phyloP scores from a whole-genome alignment of 2,113 vertebrate genomes.

The Saguinus midas region DNA sequence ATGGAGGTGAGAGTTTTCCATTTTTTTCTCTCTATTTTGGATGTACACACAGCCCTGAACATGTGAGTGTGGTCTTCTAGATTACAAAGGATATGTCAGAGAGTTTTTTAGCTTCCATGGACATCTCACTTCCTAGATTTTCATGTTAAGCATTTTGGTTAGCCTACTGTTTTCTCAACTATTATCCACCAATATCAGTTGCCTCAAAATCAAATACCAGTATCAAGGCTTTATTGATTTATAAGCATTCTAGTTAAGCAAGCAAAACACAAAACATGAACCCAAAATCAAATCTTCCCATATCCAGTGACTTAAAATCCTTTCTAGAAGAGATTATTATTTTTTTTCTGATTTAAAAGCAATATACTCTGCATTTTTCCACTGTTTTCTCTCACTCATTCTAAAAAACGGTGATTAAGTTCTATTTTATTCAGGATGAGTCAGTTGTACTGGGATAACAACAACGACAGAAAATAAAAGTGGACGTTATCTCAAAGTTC shows the following conservation, averaged over 20 bases:
- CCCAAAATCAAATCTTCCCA: neutral
- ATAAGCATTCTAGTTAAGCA: neutral
- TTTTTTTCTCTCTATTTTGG: neutral
- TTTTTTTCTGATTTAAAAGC: neutral
- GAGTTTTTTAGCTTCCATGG: neutral
- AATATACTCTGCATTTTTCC: neutral
- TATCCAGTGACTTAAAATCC: neutral
- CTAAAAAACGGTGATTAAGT: neutral
- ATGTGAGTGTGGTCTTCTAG: neutral
- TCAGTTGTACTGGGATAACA: neutral
- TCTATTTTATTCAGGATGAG: neutral
- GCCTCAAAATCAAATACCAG: neutral
- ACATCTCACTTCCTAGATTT: neutral
- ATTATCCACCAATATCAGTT: neutral
- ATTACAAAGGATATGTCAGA: neutral
- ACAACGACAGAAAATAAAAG: neutral
- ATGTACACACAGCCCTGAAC: neutral
- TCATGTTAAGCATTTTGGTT: neutral
- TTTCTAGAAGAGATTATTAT: neutral
- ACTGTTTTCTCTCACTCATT: neutral
- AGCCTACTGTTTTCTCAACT: neutral
- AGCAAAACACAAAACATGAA: neutral
- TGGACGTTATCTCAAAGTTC: neutral
- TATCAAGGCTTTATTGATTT: neutral
- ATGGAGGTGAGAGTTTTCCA: neutral